Base-by-base conservation (phyloP, 2,888 invertebrate species). In the Ligdia adustata region DNA sequence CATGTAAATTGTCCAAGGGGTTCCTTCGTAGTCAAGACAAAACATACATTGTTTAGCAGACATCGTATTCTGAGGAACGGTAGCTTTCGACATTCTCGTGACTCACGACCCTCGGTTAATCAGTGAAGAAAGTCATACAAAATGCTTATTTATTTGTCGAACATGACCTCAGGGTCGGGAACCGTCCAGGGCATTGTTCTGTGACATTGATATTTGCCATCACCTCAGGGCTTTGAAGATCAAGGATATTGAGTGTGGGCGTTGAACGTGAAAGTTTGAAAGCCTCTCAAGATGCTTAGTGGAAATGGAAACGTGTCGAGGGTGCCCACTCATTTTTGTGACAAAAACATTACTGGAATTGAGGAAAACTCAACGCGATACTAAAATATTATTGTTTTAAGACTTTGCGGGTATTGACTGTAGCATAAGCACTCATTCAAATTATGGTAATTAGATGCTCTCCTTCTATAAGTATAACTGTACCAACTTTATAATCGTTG, bases 1-100 rank as follows among this genome's bases (percentile, higher is more conserved):
- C 51, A 55, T 57, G 59, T 55, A 57, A 55, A 55, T 31, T 51
- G 52, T 60, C 57, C 56, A 44, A 53, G 56, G 38, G 58, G 59
- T 58, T 52, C 58, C 52, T 41, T n/a, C n/a, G n/a, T n/a, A 22
- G 29, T 50, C 52, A 60, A 64, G 49, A 63, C 57, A 57, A 52
- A 55, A 59, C 67, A 68, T 53, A 70, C 65, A 67, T 66, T 61
- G 66, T 69, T 63, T 57, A 57, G 64, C 51, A 60, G 63, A 63
- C 66, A 62, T 61, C 42, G 57, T 60, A 68, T 68, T 66, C 64
- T 69, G 66, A 69, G 66, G 58, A 62, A 64, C 81, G 64, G 85
- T 83, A 84, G 85, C 75, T 77, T 75, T 71, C 78, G 74, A 82
- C 84, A 78, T 69, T 76, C 77, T 81, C 87, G 88, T 88, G 86